Evolutionary conservation across 2,797 vertebrate genomes (phyloP), one percentile per base, ranked within the genome.

Genomic region (Lophius americanus): DNA sequence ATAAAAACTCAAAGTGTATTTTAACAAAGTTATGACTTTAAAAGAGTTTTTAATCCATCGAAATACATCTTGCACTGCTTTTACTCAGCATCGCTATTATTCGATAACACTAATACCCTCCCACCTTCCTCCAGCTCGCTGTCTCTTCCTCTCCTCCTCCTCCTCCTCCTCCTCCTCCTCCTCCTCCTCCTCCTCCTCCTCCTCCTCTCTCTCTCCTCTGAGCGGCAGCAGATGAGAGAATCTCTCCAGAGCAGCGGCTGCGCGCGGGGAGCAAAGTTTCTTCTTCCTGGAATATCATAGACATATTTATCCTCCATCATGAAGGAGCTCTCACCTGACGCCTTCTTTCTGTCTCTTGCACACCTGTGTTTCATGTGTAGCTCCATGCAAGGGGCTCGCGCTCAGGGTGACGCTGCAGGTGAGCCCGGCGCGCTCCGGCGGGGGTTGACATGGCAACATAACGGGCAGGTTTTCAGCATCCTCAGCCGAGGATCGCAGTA

Each of bases 401-500:
- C 91, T 63, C 93, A 92, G 85, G 90, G 23, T 23, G 23, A 87
- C 12, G 79, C 86, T 0, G 91, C 65, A 3, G 75, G 91, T 54
- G 74, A 85, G n/a, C 72, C 80, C 0, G 92, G 90, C 39, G 73
- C 85, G 62, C 93, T 92, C 81, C 91, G 88, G 61, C 92, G 91
- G 36, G 86, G 91, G 59, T 91, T 96, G 78, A 94, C 93, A 75
- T 97, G 96, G 96, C 93, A 92, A 87, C 95, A 95, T 75, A 95
- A 96, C 83, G 96, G 96, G 64, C 95, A 95, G 91, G 92, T 95
- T 60, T 96, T 91, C 79, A 94, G 94, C 79, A 90, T 97, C 65
- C 87, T 93, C 59, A 95, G 94, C 88, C 91, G 86, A n/a, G 95
- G 94, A 3, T 75, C 95, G 0, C 89, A 92, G 75, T 96, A 96